Conservation (phyloP, 2,113 vertebrate genomes). For the Platanista minor region DNA sequence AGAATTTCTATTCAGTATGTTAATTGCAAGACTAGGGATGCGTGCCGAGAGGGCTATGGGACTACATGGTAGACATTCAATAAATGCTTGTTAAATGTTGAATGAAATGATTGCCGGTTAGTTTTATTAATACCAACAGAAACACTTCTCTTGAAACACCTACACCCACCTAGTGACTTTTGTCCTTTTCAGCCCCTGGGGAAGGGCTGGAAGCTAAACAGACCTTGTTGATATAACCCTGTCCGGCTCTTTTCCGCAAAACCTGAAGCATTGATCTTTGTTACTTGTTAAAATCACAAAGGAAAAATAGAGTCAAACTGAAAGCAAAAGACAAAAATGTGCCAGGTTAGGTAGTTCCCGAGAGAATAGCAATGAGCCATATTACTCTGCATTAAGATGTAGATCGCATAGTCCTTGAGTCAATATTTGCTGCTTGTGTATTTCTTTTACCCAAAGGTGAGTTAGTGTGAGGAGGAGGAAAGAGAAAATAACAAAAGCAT, state of each 20-base stretch:
- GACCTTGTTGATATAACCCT: neutral
- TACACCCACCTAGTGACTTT: neutral
- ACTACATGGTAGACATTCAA: neutral
- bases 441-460: conserved; percentile 57
- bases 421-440: conserved; percentile 29
- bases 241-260: neutral
- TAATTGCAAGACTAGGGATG: neutral
- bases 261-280: neutral
- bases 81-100: conserved; percentile 8
- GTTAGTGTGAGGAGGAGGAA: neutral
- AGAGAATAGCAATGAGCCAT: conserved; percentile 18
- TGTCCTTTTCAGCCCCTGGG: neutral
- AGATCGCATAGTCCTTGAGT: conserved; percentile 23
- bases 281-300: conserved; percentile 30
- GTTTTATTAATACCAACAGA: conserved; percentile 16
- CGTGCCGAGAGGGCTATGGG: neutral
- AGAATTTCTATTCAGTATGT: neutral
- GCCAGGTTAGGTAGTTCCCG: neutral
- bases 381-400: conserved; percentile 47
- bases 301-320: conserved; percentile 6
- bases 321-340: conserved; percentile 1
- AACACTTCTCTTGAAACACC: neutral
- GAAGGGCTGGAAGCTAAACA: neutral
- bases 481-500: conserved; percentile 41
- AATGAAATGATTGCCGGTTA: neutral